Percentiles rank a stretch among this genome's conserved stretches.
Conservation (phyloP, 2,888 invertebrate genomes). For the Macroteleia sp. region DNA sequence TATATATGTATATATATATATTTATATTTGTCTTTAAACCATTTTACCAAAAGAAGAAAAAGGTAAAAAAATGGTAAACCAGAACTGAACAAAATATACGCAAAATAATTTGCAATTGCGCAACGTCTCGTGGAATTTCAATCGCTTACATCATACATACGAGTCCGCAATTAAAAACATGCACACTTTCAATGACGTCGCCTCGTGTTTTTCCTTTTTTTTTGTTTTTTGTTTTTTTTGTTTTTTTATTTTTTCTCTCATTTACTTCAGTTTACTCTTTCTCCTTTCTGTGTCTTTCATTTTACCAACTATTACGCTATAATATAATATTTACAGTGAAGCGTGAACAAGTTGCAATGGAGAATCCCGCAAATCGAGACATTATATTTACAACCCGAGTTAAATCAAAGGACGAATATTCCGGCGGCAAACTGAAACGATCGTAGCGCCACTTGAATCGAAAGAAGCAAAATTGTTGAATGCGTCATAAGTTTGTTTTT, state of each 20-base stretch:
- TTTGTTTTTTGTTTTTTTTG: background rate
- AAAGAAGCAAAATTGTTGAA: slow-evolving; percentile 12
- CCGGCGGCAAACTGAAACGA: slow-evolving; percentile 31
- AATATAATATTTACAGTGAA: slow-evolving; percentile 63
- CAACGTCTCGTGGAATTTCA: slow-evolving; percentile 52
- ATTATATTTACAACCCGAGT: slow-evolving; percentile 49
- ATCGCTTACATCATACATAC: slow-evolving; percentile 72
- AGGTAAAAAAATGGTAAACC: slow-evolving; percentile 48
- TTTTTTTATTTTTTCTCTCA: too few species aligned
- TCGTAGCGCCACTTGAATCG: slow-evolving; percentile 27
- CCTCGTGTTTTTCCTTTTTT: slow-evolving; percentile 14
- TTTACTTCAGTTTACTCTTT: slow-evolving; percentile 12
- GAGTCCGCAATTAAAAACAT: slow-evolving; percentile 82
- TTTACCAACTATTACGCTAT: slow-evolving; percentile 51
- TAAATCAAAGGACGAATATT: slow-evolving; percentile 35
- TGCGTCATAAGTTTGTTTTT: too few species aligned
- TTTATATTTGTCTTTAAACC: slow-evolving; percentile 72
- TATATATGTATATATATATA: slow-evolving; percentile 68
- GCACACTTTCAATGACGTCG: slow-evolving; percentile 78
- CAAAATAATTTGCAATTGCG: slow-evolving; percentile 27
- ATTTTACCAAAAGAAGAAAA: slow-evolving; percentile 71
- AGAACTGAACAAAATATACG: slow-evolving; percentile 55
- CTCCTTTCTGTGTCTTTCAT: slow-evolving; percentile 5
- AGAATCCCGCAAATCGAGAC: slow-evolving; percentile 57
- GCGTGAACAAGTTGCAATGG: slow-evolving; percentile 60